Base-by-base conservation (phyloP, 2,113 vertebrate species). In the Gavialis gangeticus region DNA sequence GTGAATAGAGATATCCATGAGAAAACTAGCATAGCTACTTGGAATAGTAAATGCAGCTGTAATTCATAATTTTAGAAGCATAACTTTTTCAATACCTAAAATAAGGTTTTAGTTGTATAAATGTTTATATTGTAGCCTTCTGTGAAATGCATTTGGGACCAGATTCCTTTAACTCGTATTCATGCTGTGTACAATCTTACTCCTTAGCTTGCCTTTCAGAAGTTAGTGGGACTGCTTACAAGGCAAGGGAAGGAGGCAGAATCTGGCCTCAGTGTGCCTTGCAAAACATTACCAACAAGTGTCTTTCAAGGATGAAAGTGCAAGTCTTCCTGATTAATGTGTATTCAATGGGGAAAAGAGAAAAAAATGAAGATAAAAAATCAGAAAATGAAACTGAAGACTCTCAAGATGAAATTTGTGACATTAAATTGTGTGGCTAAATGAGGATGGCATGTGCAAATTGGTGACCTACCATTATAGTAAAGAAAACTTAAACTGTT, bases 21-120 rank as follows among this genome's bases (percentile, higher is more conserved):
- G 90, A 89, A 93, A 96, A 92, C 59, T 6, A 91, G 79, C 84
- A 88, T 56, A 91, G 67, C 86, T 87, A 73, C 62, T 91, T 91
- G 25, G 84, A 94, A 90, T 94, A 90, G 54, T 67, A 88, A 91
- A 28, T 79, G 90, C 88, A 96, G 81, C 90, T 97, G 88, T 90
- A 92, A 2, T 91, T 92, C 89, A 64, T 16, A 57, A 79, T 94
- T 94, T 92, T 89, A 87, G 79, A 87, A 92, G 13, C 1, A 0
- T 75, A 83, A 73, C 60, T 19, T 91, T 96, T 90, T 92, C 76
- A 63, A 64, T 82, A 64, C 73, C 89, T 94, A 92, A 88, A 92
- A 89, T 95, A 73, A 95, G 14, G 22, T 80, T 95, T 92, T 63
- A 90, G 80, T 79, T 30, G 34, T 85, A 30, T 77, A 85, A 79